A percentile compares a stretch with the other conserved stretches of the same genome.
These are phyloP conservation scores for Isichthys henryi DNA, from an alignment of 2,113 vertebrate genomes.

Conservation along the genomic window DNA sequence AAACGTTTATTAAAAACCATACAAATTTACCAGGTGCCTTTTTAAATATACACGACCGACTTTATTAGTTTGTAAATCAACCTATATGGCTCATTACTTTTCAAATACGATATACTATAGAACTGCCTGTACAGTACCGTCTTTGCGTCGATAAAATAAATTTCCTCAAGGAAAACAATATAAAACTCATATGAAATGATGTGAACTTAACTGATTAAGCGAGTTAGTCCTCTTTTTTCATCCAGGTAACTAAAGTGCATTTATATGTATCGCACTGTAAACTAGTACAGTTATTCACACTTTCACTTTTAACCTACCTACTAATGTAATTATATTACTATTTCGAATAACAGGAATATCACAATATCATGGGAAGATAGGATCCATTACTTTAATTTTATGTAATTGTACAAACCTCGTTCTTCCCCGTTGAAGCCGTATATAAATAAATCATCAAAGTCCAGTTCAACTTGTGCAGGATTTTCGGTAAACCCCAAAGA, in stretches of 20 bases:
- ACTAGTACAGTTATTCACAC: not conserved
- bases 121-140: not conserved
- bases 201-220: not conserved
- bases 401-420: conserved; percentile 63
- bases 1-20: not conserved
- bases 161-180: not conserved
- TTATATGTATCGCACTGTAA: not conserved
- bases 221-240: not conserved
- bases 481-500: conserved; percentile 42
- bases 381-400: not conserved
- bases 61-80: not conserved
- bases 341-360: not conserved
- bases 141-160: not conserved
- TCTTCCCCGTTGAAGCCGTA: conserved; percentile 60
- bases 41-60: not conserved
- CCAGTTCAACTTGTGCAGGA: conserved; percentile 64
- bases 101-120: not conserved
- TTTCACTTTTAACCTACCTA: not conserved
- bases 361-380: no score
- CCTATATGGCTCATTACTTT: not conserved
- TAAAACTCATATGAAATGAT: not conserved
- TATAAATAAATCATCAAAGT: conserved; percentile 81
- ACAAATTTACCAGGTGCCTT: not conserved
- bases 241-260: not conserved
- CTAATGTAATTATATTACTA: not conserved